These are phyloP conservation scores for Grantiella picta DNA, from an alignment of 2,113 vertebrate genomes.

Conservation along the genomic window DNA sequence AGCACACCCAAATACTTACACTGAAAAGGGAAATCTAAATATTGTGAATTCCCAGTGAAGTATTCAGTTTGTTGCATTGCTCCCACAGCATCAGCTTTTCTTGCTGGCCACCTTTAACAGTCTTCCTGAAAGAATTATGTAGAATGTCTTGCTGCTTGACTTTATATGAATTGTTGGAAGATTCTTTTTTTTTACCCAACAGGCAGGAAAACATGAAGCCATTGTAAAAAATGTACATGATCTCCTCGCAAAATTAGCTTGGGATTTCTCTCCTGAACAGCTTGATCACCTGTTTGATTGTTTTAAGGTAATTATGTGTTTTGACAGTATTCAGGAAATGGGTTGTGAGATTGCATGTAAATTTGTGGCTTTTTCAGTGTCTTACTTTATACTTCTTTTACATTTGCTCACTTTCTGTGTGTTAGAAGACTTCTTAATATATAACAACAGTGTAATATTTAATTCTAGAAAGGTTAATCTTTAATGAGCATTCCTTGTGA, in stretches of 20 bases:
- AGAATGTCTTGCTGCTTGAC: not conserved
- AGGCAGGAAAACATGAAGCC: slow-evolving; percentile 99
- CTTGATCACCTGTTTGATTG: slow-evolving; percentile 99
- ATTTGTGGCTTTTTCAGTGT: not conserved
- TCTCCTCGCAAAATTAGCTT: slow-evolving; percentile 95
- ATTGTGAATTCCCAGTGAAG: not conserved
- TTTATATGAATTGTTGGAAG: not conserved
- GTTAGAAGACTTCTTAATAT: not conserved
- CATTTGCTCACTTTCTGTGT: not conserved
- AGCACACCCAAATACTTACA: not conserved
- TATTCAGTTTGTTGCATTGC: not conserved
- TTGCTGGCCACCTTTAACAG: not conserved
- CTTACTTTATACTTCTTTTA: not conserved
- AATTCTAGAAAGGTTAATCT: not conserved
- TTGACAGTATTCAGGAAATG: not conserved
- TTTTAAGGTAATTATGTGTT: slow-evolving; percentile 86
- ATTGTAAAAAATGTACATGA: slow-evolving; percentile 99
- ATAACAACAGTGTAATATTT: not conserved
- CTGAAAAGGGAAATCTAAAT: not conserved
- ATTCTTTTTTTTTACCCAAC: slow-evolving; percentile 7
- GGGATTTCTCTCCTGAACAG: slow-evolving; percentile 99
- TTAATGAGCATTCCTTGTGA: not conserved
- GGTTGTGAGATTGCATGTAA: not conserved
- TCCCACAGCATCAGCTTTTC: not conserved
- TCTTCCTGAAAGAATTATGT: not conserved